phyloP scores from a whole-genome alignment of 2,113 vertebrate species.

The Gallinago undulata region DNA sequence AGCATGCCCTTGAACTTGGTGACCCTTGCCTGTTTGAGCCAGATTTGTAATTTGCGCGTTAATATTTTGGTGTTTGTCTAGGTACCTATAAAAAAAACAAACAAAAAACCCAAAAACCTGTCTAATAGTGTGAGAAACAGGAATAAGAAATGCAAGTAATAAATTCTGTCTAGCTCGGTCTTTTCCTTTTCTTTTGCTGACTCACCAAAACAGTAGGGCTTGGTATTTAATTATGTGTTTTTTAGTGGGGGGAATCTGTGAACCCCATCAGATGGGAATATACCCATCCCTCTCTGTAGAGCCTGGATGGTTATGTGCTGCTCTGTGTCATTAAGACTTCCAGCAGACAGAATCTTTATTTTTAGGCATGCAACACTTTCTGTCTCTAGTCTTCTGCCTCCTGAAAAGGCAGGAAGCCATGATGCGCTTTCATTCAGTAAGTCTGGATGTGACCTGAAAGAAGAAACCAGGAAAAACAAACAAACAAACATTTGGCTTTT shows the following conservation, averaged over 20 bases:
- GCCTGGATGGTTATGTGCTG: not conserved
- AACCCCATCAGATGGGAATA: not conserved
- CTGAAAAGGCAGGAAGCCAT: slow-evolving; percentile 27
- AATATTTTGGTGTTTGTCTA: not conserved
- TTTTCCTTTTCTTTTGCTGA: slow-evolving; percentile 30
- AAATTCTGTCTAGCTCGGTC: not conserved
- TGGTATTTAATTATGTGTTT: not conserved
- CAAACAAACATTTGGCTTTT: slow-evolving; percentile 30
- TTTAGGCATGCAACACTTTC: not conserved
- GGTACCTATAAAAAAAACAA: not conserved
- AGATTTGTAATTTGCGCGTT: not conserved
- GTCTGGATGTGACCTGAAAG: slow-evolving; percentile 17
- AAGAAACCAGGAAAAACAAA: slow-evolving; percentile 21
- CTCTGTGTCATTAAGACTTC: not conserved
- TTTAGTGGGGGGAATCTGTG: not conserved
- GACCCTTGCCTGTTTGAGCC: not conserved
- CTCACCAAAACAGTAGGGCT: not conserved
- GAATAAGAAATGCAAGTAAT: not conserved
- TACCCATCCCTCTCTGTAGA: not conserved
- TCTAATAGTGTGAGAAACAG: not conserved
- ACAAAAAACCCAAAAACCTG: not conserved
- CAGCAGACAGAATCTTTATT: not conserved
- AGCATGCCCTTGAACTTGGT: not conserved
- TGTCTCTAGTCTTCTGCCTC: not conserved
- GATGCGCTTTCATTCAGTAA: not conserved